phyloP scores from a whole-genome alignment of 2,797 vertebrate genomes.

The Podarcis lilfordi region DNA sequence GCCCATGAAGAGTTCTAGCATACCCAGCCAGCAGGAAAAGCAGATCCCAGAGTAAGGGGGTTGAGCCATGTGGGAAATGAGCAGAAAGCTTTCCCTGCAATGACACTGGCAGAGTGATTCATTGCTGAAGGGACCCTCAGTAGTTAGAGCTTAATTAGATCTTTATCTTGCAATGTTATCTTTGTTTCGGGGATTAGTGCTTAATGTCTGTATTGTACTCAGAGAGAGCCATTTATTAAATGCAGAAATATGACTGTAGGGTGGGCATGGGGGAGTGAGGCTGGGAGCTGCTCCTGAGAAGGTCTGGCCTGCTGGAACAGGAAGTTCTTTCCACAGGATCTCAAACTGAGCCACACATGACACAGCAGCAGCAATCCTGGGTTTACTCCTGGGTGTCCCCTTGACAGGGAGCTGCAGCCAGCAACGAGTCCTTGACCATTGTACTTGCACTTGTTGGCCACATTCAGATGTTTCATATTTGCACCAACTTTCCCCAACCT shows the following conservation, averaged over 20 bases:
- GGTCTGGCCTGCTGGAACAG: no score
- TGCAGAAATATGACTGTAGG: neutral
- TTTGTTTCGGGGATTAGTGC: slow-evolving; percentile 54
- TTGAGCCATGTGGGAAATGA: slow-evolving; percentile 47
- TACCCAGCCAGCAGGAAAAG: slow-evolving; percentile 20
- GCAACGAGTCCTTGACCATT: no score
- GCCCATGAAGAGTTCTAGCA: slow-evolving; percentile 49
- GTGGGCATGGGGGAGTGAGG: neutral
- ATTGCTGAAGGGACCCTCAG: slow-evolving; percentile 33
- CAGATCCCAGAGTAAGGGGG: neutral
- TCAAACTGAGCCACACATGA: no score
- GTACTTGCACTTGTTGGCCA: no score
- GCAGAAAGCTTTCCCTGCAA: slow-evolving; percentile 37
- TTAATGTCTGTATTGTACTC: slow-evolving; percentile 46
- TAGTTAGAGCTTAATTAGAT: slow-evolving; percentile 49
- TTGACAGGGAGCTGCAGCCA: no score
- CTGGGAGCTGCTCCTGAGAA: neutral
- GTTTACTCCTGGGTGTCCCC: no score
- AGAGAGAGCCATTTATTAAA: slow-evolving; percentile 30
- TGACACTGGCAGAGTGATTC: slow-evolving; percentile 41
- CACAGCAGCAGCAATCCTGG: no score
- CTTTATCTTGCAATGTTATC: slow-evolving; percentile 52
- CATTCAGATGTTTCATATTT: no score
- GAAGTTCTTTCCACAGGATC: no score
- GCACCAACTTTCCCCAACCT: no score